These are phyloP conservation scores for Phoenicopterus ruber DNA, from an alignment of 2,113 vertebrate genomes.

Conservation along the genomic window DNA sequence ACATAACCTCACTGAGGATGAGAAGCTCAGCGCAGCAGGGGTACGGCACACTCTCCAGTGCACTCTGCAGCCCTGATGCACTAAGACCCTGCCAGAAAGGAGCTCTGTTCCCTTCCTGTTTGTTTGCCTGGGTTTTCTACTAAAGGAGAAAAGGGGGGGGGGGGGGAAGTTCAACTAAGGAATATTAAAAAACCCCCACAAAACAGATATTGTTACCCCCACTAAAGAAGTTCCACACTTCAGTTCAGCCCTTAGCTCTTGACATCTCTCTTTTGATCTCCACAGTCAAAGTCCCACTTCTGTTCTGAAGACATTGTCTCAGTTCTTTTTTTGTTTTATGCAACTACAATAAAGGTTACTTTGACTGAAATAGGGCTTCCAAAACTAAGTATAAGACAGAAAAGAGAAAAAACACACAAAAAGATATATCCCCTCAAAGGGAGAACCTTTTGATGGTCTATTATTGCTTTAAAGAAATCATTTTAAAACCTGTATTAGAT, in stretches of 20 bases:
- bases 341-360: not conserved
- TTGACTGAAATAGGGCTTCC: not conserved
- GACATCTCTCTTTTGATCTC: not conserved
- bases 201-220: not conserved
- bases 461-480: not conserved
- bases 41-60: not conserved
- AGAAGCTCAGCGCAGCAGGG: not conserved
- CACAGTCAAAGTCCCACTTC: not conserved
- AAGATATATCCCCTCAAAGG: not conserved
- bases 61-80: not conserved
- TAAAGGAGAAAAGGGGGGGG: not conserved
- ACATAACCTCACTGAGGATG: not conserved
- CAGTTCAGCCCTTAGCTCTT: not conserved
- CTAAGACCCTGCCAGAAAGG: not conserved
- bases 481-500: not conserved
- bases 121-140: not conserved
- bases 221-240: not conserved
- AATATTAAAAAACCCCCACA: not conserved
- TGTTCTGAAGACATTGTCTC: not conserved
- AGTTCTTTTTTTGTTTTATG: not conserved
- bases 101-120: not conserved
- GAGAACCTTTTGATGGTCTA: not conserved
- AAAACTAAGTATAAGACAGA: not conserved
- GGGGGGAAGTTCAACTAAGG: not conserved
- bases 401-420: not conserved